phyloP scores from a whole-genome alignment of 92 coral and sea anemone genomes.

The Porites divaricata region DNA sequence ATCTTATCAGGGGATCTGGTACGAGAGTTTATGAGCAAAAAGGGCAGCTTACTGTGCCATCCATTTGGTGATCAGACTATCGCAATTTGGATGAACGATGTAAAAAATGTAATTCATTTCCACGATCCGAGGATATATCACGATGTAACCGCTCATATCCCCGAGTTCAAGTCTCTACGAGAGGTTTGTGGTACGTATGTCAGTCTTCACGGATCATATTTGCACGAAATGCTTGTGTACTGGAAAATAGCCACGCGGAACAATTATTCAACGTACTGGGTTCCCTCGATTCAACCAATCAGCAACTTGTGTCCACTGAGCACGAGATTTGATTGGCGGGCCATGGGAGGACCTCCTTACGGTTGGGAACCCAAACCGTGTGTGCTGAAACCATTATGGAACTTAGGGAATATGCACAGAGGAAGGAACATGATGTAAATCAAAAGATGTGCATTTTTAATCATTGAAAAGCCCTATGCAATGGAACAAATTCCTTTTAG shows the following conservation, averaged over 20 bases:
- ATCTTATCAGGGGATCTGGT: conserved; percentile 79
- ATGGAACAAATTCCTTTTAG: no score
- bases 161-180: conserved; percentile 59
- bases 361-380: conserved; percentile 87
- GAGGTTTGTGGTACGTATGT: conserved; percentile 80
- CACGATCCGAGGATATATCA: conserved; percentile 90
- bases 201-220: conserved; percentile 90
- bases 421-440: conserved; percentile 74
- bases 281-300: conserved; percentile 83
- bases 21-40: conserved; percentile 71
- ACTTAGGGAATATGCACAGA: conserved; percentile 67
- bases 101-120: conserved; percentile 77
- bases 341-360: conserved; percentile 85
- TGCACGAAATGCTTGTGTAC: conserved; percentile 78
- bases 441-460: no score
- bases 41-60: conserved; percentile 80
- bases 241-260: conserved; percentile 77
- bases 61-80: conserved; percentile 95
- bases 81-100: conserved; percentile 94
- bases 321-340: conserved; percentile 84
- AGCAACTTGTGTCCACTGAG: conserved; percentile 74
- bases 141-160: conserved; percentile 78
- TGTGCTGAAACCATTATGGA: conserved; percentile 72
- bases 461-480: no score
- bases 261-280: conserved; percentile 62